phyloP scores from a whole-genome alignment of 2,797 vertebrate genomes.

The Meriones psammophilus region DNA sequence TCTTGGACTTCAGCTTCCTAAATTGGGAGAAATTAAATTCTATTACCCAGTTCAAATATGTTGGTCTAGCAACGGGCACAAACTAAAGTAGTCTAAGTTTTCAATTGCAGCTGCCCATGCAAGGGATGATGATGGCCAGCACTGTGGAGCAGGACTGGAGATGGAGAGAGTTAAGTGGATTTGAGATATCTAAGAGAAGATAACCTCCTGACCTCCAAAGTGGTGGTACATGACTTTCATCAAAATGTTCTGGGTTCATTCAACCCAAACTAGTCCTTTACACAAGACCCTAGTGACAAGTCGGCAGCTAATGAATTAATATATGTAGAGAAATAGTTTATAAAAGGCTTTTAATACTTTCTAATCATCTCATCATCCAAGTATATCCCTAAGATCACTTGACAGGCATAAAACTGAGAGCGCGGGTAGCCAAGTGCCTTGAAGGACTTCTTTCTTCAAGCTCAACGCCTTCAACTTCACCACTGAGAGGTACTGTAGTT shows the following conservation, averaged over 20 bases:
- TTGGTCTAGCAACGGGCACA: neutral
- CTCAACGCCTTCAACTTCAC: neutral
- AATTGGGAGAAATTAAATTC: neutral
- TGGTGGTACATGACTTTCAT: neutral
- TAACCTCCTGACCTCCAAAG: neutral
- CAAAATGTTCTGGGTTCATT: neutral
- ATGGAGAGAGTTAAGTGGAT: neutral
- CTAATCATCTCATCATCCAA: neutral
- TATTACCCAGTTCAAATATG: neutral
- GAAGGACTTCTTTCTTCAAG: neutral
- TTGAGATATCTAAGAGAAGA: neutral
- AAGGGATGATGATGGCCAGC: neutral
- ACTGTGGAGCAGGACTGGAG: neutral
- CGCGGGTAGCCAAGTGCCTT: neutral
- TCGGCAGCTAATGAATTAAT: neutral
- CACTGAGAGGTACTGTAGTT: neutral
- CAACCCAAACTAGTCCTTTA: neutral
- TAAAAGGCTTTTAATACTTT: neutral
- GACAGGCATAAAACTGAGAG: constrained; percentile 6
- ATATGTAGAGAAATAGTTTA: neutral
- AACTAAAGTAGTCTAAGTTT: neutral
- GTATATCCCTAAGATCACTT: constrained; percentile 2
- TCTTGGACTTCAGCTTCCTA: neutral
- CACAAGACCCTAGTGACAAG: neutral
- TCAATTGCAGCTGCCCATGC: neutral